Evolutionary conservation across 2,888 invertebrate species (phyloP).

Genomic region (Drosophila aldrichi): DNA sequence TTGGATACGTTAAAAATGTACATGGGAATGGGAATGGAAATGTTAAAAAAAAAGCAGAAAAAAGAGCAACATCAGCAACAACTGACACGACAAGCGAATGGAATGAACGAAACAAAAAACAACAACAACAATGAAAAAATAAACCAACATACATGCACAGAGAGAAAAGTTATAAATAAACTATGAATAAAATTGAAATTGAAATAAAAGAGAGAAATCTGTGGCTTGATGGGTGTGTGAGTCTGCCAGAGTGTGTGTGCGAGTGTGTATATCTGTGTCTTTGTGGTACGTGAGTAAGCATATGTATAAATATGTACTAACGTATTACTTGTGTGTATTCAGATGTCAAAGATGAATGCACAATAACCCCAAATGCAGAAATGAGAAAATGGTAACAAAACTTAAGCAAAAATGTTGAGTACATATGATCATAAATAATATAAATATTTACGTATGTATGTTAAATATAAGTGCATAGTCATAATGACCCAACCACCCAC

Average conservation of each 20-base stretch:
- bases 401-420: background rate
- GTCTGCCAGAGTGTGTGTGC: background rate
- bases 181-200: slow-evolving; percentile 66
- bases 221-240: slow-evolving; percentile 22
- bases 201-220: slow-evolving; percentile 65
- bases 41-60: slow-evolving; percentile 8
- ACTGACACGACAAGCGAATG: slow-evolving; percentile 35
- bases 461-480: background rate
- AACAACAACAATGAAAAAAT: slow-evolving; percentile 34
- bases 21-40: slow-evolving; percentile 8
- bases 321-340: slow-evolving; percentile 36
- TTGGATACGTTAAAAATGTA: slow-evolving; percentile 33
- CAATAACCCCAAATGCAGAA: slow-evolving; percentile 56
- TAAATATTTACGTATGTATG: background rate
- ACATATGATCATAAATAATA: background rate
- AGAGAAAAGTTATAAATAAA: slow-evolving; percentile 83
- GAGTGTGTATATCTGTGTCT: slow-evolving; percentile 20
- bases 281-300: slow-evolving; percentile 39
- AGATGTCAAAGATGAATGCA: slow-evolving; percentile 61
- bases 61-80: slow-evolving; percentile 9
- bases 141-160: slow-evolving; percentile 40
- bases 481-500: slow-evolving; percentile 7
- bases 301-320: slow-evolving; percentile 16
- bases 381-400: slow-evolving; percentile 24
- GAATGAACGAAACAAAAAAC: slow-evolving; percentile 38